A percentile compares a stretch with the other conserved stretches of the same genome.
Conservation (phyloP, 2,113 vertebrate genomes). For the Picathartes gymnocephalus region DNA sequence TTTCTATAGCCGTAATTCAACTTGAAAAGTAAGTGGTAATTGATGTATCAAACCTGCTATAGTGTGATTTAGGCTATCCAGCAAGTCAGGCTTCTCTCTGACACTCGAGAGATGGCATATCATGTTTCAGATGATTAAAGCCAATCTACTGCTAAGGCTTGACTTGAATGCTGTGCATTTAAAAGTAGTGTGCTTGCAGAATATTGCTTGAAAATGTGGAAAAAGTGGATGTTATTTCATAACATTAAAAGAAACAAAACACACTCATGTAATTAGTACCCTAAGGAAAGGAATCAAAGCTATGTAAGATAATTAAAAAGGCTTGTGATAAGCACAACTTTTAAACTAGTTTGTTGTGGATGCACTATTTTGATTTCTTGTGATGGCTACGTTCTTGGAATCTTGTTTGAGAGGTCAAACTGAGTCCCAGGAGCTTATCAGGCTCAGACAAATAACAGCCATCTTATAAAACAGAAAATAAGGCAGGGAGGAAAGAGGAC, state of each 20-base stretch:
- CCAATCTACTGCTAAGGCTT: conserved; percentile 15
- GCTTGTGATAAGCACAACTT: conserved; percentile 48
- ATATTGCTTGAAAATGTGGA: not conserved
- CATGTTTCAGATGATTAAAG: conserved; percentile 62
- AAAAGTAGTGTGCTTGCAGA: not conserved
- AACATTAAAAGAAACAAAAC: not conserved
- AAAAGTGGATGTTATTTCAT: conserved; percentile 9
- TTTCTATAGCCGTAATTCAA: conserved; percentile 18
- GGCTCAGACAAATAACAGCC: not conserved
- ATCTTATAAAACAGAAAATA: not conserved
- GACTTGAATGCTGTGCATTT: conserved; percentile 40
- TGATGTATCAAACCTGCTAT: conserved; percentile 6
- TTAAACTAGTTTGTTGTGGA: conserved; percentile 44
- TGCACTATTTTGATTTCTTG: conserved; percentile 24
- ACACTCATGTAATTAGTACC: conserved; percentile 26
- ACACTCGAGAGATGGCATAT: conserved; percentile 5
- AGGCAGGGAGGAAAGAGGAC: not conserved
- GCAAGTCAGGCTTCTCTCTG: not conserved
- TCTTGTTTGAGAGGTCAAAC: conserved; percentile 29
- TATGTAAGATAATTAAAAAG: conserved; percentile 59
- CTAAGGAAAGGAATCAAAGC: conserved; percentile 54
- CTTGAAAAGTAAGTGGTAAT: conserved; percentile 33
- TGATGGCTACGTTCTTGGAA: conserved; percentile 2
- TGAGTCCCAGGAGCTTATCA: not conserved
- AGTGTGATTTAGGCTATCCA: conserved; percentile 28